phyloP scores from a whole-genome alignment of 2,113 vertebrate species.

The Agelaius phoeniceus region DNA sequence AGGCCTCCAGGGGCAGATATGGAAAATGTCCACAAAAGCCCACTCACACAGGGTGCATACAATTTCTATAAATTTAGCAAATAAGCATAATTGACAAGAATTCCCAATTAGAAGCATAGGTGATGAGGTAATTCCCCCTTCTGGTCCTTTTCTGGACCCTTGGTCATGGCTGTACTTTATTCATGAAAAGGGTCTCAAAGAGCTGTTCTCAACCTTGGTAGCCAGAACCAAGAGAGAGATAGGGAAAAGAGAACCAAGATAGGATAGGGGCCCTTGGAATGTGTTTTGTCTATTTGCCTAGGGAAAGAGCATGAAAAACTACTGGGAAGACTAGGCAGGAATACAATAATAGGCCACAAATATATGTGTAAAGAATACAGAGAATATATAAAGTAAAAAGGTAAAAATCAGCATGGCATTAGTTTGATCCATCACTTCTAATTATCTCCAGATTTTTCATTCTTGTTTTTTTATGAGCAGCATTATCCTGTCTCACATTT shows the following conservation, averaged over 20 bases:
- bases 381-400: neutral
- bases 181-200: accelerated
- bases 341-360: neutral
- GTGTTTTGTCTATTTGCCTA: neutral
- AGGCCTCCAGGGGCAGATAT: neutral
- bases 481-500: neutral
- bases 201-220: neutral
- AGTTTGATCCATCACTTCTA: neutral
- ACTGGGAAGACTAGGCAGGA: neutral
- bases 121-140: neutral
- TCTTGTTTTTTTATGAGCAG: neutral
- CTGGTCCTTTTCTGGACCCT: neutral
- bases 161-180: neutral
- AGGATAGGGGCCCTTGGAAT: neutral
- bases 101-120: neutral
- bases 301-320: neutral
- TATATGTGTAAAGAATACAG: neutral
- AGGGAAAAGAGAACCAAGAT: neutral
- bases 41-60: neutral
- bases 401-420: neutral
- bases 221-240: too few relatives aligned
- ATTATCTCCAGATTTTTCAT: neutral
- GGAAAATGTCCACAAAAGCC: neutral
- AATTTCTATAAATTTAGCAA: neutral
- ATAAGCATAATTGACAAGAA: neutral